phyloP scores from a whole-genome alignment of 2,888 invertebrate species.

The Dyspetes luteomarginatus region DNA sequence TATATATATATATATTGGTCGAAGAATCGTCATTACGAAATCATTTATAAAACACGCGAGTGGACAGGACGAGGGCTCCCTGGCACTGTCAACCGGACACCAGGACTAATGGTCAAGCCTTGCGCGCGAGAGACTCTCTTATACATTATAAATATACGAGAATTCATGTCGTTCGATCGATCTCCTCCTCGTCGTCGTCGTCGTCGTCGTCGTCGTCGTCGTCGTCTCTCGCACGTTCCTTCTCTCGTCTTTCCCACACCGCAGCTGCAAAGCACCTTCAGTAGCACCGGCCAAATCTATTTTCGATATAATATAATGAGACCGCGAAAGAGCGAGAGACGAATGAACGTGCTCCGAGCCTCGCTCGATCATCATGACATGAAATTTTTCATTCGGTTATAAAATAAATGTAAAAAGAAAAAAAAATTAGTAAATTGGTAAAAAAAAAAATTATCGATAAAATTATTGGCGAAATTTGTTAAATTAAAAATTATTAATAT shows the following conservation, averaged over 20 bases:
- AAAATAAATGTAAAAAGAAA: background rate
- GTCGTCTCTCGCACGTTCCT: constrained; percentile 1
- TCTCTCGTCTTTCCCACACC: constrained; percentile 31
- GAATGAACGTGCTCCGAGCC: background rate
- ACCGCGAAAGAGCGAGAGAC: constrained; percentile 6
- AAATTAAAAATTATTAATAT: background rate
- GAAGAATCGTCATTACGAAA: constrained; percentile 70
- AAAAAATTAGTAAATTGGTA: background rate
- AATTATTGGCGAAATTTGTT: background rate
- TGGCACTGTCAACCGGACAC: constrained; percentile 71
- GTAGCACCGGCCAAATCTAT: constrained; percentile 51
- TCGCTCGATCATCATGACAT: constrained; percentile 31
- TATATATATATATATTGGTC: constrained; percentile 22
- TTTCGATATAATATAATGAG: constrained; percentile 48
- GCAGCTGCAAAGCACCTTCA: constrained; percentile 36
- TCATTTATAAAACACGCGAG: constrained; percentile 74
- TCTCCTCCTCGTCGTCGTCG: constrained; percentile 38
- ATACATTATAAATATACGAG: constrained; percentile 78
- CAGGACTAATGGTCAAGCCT: constrained; percentile 70
- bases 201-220: constrained; percentile 25
- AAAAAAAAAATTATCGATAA: background rate
- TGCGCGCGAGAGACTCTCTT: constrained; percentile 71
- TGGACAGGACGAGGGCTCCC: constrained; percentile 67
- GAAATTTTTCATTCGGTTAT: constrained; percentile 2
- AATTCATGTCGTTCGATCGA: constrained; percentile 77